phyloP scores from a whole-genome alignment of 2,797 vertebrate genomes.

The Choloepus didactylus region DNA sequence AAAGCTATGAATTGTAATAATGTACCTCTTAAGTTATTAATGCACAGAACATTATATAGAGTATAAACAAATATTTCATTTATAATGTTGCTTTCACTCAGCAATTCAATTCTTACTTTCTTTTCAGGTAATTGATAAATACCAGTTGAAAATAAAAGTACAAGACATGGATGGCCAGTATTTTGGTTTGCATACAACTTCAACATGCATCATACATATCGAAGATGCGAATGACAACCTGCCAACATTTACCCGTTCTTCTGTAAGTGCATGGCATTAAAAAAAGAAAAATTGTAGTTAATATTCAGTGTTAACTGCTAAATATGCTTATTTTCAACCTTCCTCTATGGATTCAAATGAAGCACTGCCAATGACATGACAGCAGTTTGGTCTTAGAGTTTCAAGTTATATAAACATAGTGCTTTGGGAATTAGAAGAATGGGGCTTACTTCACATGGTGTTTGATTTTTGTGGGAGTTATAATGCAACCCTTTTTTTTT shows the following conservation, averaged over 20 bases:
- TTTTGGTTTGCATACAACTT: constrained; percentile 88
- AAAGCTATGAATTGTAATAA: not conserved
- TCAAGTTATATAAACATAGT: not conserved
- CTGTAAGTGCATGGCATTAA: constrained; percentile 89
- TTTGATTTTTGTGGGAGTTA: not conserved
- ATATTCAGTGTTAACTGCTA: not conserved
- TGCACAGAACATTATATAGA: not conserved
- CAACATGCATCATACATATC: constrained; percentile 88
- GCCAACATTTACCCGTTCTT: constrained; percentile 87
- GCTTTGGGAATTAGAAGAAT: constrained; percentile 18
- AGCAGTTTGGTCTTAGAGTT: not conserved
- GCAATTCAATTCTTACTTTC: constrained; percentile 56
- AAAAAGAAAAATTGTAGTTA: not conserved
- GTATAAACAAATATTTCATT: not conserved
- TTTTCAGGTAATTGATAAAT: constrained; percentile 88
- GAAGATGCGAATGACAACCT: constrained; percentile 93
- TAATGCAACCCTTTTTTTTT: constrained; percentile 38
- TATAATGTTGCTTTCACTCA: not conserved
- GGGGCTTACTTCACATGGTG: not conserved
- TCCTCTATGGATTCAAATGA: not conserved
- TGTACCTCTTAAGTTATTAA: not conserved
- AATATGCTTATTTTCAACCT: not conserved
- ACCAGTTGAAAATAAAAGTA: constrained; percentile 88
- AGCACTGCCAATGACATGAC: not conserved
- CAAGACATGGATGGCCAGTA: constrained; percentile 90